Evolutionary conservation across 2,888 invertebrate genomes (phyloP).

Genomic region (Sylvicola cinctus): DNA sequence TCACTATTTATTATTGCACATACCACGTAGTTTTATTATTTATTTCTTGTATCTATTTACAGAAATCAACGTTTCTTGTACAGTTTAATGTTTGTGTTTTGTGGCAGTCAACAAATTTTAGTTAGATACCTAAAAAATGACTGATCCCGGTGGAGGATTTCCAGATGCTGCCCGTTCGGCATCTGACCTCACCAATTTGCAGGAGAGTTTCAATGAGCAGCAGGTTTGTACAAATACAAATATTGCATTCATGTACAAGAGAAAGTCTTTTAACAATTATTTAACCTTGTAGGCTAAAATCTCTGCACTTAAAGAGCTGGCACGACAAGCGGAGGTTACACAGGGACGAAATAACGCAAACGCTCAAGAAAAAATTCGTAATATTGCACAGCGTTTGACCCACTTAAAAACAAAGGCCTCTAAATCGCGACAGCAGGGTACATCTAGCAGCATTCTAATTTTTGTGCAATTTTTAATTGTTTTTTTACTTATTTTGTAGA

Average conservation of each 20-base stretch:
- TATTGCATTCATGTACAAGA: neutral
- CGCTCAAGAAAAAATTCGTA: conserved; percentile 18
- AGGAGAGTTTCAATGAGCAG: conserved; percentile 10
- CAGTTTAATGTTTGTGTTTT: too few relatives aligned
- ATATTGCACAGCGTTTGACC: conserved; percentile 16
- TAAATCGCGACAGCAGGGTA: conserved; percentile 11
- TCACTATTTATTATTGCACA: too few relatives aligned
- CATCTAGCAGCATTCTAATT: conserved; percentile 7
- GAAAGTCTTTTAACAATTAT: neutral
- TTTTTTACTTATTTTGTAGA: too few relatives aligned
- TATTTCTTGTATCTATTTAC: too few relatives aligned
- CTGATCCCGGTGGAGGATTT: neutral
- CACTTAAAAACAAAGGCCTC: conserved; percentile 15
- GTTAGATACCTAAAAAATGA: too few relatives aligned
- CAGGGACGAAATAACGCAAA: conserved; percentile 16
- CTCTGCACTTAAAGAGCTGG: conserved; percentile 17
- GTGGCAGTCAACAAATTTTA: too few relatives aligned
- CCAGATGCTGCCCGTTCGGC: conserved; percentile 5
- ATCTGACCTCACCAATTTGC: conserved; percentile 8
- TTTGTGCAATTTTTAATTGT: neutral
- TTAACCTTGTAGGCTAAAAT: conserved; percentile 15
- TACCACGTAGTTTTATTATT: too few relatives aligned
- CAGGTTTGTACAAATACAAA: conserved; percentile 8
- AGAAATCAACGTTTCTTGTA: too few relatives aligned
- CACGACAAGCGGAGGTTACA: conserved; percentile 16